Base-by-base conservation (phyloP, 2,113 vertebrate genomes). In the Dicentrarchus labrax region DNA sequence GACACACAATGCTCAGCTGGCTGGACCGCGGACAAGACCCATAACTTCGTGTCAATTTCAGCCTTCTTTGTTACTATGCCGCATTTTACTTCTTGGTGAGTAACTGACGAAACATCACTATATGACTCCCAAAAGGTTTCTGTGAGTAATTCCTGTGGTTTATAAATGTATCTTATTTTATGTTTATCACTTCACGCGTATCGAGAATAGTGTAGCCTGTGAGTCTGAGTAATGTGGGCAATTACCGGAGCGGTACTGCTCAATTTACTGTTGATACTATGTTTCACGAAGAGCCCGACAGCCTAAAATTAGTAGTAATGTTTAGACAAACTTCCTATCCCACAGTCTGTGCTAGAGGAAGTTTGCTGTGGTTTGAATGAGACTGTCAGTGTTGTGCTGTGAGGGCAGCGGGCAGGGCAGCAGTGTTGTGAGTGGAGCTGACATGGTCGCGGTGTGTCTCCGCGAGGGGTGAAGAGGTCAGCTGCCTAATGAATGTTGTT, bases 401-500 rank as follows among this genome's bases (percentile, higher is more conserved):
- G 10, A 38, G 67, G 69, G 60, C 10, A 67, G 43, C 10, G 3
- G 59, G 36, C n/a, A 2, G 10, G 47, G 36, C 70, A 39, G 70
- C 86, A 85, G 76, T 76, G 90, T 78, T 86, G 86, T 86, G 82
- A 86, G 83, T 90, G 89, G 89, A 15, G 71, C 72, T 71, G 88
- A 86, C 88, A 73, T 41, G 69, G 54, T 85, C 62, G 36, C 72
- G 8, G 85, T 70, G 72, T 77, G 75, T 77, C 76, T 83, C 86
- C 62, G n/a, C 24, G 8, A 41, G 81, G 69, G 90, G 89, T 93
- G 87, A 88, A 79, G 82, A 86, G 89, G 90, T 94, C 93, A 93
- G 82, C 84, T n/a, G 77, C 77, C 76, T 88, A 91, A 90, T 95
- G 93, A 94, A 72, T 75, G 73, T 67, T 78, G 61, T 87, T 71